Evolutionary conservation across 2,113 vertebrate species (phyloP).

Genomic region (Strigops habroptila): DNA sequence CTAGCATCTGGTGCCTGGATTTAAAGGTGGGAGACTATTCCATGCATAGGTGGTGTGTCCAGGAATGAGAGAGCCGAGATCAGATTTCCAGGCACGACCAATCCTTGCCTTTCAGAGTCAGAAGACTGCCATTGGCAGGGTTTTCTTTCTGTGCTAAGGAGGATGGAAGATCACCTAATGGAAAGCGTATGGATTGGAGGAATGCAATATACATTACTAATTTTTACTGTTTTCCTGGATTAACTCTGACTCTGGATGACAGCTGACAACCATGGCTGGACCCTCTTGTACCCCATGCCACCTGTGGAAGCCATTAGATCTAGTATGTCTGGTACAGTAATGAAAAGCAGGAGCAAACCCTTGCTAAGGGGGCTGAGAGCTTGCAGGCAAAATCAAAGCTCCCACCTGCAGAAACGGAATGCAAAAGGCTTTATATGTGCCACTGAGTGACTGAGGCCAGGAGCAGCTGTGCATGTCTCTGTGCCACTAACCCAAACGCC

Average conservation of each 20-base stretch:
- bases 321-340: neutral
- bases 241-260: constrained; percentile 68
- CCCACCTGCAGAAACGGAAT: constrained; percentile 29
- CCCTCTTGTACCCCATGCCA: neutral
- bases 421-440: neutral
- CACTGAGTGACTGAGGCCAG: neutral
- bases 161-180: constrained; percentile 54
- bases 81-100: constrained; percentile 43
- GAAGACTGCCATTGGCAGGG: neutral
- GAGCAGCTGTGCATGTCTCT: neutral
- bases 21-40: constrained; percentile 50
- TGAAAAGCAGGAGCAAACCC: constrained; percentile 7
- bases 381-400: constrained; percentile 16
- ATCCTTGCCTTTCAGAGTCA: constrained; percentile 26
- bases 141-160: neutral
- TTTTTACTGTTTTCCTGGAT: constrained; percentile 68
- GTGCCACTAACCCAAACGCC: neutral
- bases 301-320: constrained; percentile 61
- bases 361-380: neutral
- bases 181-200: constrained; percentile 66
- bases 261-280: constrained; percentile 16
- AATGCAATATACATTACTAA: constrained; percentile 61
- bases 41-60: constrained; percentile 12
- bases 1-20: constrained; percentile 31
- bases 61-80: constrained; percentile 33